A percentile compares a stretch with the other conserved stretches of the same genome.
phyloP scores from a whole-genome alignment of 2,888 invertebrate species.

The Notocelia uddmanniana region DNA sequence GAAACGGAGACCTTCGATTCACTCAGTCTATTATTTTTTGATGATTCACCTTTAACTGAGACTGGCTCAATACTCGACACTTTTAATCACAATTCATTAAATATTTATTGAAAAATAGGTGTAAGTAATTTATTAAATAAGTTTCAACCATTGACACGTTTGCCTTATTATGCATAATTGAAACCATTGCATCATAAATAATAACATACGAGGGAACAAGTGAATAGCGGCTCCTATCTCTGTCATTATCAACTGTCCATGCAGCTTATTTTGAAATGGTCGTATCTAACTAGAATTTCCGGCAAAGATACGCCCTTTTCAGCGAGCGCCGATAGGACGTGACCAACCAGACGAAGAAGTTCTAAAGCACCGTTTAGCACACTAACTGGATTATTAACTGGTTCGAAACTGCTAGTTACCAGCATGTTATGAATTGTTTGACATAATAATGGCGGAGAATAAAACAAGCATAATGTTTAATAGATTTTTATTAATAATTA shows the following conservation, averaged over 20 bases:
- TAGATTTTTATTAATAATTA: conserved; percentile 7
- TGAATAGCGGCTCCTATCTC: background rate
- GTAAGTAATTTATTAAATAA: no score
- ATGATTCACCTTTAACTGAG: no score
- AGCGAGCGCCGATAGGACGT: conserved; percentile 4
- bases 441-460: conserved; percentile 4
- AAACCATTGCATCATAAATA: background rate
- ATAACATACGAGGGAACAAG: background rate
- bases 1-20: no score
- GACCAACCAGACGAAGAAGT: conserved; percentile 5
- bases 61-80: no score
- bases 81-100: no score
- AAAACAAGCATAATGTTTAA: background rate
- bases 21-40: no score
- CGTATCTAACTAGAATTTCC: background rate
- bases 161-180: no score
- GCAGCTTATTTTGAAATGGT: background rate
- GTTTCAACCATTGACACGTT: no score
- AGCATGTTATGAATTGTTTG: conserved; percentile 10
- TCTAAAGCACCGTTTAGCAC: conserved; percentile 10
- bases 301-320: background rate
- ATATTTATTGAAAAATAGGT: no score
- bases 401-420: conserved; percentile 12
- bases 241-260: background rate
- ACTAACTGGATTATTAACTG: conserved; percentile 27